Base-by-base conservation (phyloP, 2,797 vertebrate genomes). In the Clarias laeviceps region DNA sequence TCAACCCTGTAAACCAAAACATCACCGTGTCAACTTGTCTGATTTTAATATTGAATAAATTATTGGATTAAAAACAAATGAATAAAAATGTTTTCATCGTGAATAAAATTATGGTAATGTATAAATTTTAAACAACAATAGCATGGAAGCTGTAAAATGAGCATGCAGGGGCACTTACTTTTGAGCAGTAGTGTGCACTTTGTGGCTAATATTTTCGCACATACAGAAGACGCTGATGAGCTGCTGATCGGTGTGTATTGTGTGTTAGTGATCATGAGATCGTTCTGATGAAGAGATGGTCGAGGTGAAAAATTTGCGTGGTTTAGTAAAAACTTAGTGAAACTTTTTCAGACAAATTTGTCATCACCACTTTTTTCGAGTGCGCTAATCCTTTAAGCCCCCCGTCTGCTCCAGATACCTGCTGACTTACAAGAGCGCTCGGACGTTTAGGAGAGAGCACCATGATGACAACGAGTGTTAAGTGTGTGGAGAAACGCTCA, bases 321-420 rank as follows among this genome's bases (percentile, higher is more conserved):
- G 11, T 50, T 50, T 50, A 50, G 9, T 50, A 50, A 24, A 70
- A 45, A 24, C 32, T 68, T 40, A 40, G 37, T 40, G 37, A 40
- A 40, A 40, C 37, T 40, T 40, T 40, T 77, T 77, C 18, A 32
- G 62, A 66, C 32, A 82, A 85, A 81, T 82, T 79, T 15, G 34
- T 29, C 32, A n/a, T 50, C n/a, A n/a, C n/a, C 27, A 20, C 34
- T 66, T 82, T 82, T 82, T 82, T 32, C 68, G 50, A 72, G 11
- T 82, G 70, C 57, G 45, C 29, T 61, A 76, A 82, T 59, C 72
- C 72, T 61, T 82, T 82, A 82, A 68, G 72, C 61, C 27, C 22
- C 32, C 32, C 27, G 45, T 82, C 79, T 73, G 56, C 68, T 65
- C 69, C 70, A 54, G 77, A 45, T 81, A 37, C 20, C 34, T 50